Conservation (phyloP, 2,113 vertebrate genomes). For the Tragelaphus imberbis region DNA sequence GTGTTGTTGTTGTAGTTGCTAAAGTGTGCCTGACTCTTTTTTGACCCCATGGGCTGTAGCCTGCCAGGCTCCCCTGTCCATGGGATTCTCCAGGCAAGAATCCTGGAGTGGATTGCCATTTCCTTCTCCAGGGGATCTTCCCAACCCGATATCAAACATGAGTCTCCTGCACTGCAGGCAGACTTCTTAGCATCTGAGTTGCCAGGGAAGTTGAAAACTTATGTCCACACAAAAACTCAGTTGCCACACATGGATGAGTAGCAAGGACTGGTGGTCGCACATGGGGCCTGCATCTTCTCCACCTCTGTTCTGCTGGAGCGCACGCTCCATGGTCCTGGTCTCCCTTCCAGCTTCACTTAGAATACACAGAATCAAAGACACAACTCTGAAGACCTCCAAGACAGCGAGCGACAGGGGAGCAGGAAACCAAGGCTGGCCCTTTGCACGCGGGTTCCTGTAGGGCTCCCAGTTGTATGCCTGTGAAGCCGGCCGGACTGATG, state of each 20-base stretch:
- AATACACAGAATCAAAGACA: not conserved
- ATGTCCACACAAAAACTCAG: not conserved
- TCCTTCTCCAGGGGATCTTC: not conserved
- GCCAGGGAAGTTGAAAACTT: not conserved
- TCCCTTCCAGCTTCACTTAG: not conserved
- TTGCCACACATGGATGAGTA: rapidly evolving
- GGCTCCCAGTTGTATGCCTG: not conserved
- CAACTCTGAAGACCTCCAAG: not conserved
- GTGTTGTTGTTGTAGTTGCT: not conserved
- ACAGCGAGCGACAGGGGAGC: rapidly evolving
- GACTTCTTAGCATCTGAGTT: not conserved
- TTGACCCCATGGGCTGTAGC: not conserved
- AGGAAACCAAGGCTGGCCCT: not conserved
- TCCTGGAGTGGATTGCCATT: not conserved
- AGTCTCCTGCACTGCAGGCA: not conserved
- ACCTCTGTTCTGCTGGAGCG: rapidly evolving
- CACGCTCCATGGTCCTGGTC: not conserved
- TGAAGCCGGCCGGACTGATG: not conserved
- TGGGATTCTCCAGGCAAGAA: not conserved
- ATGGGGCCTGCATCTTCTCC: rapidly evolving
- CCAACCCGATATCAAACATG: not conserved
- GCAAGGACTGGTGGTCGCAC: rapidly evolving
- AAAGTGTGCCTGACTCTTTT: not conserved
- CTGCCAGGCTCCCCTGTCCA: not conserved
- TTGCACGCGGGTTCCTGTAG: rapidly evolving